Evolutionary conservation across 2,113 vertebrate genomes (phyloP).

Genomic region (Ophthalmotilapia sp.): DNA sequence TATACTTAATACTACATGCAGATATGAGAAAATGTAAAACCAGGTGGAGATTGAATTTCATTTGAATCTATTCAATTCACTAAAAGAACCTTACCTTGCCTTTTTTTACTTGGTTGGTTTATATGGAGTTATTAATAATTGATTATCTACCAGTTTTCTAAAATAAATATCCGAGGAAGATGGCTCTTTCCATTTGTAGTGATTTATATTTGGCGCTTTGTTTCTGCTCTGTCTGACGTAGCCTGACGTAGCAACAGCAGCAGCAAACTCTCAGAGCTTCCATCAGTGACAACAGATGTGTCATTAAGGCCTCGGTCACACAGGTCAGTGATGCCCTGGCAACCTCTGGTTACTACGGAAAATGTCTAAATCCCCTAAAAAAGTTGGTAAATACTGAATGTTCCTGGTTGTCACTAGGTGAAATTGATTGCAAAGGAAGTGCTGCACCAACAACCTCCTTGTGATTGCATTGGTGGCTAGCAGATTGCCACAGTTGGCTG

Average conservation of each 20-base stretch:
- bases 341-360: background rate
- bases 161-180: background rate
- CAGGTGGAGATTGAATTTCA: background rate
- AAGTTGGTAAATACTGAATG: background rate
- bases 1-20: background rate
- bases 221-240: background rate
- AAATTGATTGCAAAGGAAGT: background rate
- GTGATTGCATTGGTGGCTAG: background rate
- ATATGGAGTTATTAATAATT: background rate
- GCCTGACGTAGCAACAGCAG: background rate
- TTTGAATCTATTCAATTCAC: background rate
- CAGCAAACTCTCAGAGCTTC: background rate
- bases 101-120: background rate
- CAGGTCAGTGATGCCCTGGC: rapidly evolving
- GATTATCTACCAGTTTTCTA: background rate
- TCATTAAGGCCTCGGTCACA: background rate
- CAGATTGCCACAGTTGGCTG: background rate
- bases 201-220: background rate
- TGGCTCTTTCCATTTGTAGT: background rate
- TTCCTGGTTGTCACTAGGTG: background rate
- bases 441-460: background rate
- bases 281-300: background rate
- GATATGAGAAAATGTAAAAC: background rate
- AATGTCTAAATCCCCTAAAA: background rate
- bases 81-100: background rate